phyloP scores from a whole-genome alignment of 37 sponge, comb jelly and placozoan genomes.

The Halisarca cf. caerulea region DNA sequence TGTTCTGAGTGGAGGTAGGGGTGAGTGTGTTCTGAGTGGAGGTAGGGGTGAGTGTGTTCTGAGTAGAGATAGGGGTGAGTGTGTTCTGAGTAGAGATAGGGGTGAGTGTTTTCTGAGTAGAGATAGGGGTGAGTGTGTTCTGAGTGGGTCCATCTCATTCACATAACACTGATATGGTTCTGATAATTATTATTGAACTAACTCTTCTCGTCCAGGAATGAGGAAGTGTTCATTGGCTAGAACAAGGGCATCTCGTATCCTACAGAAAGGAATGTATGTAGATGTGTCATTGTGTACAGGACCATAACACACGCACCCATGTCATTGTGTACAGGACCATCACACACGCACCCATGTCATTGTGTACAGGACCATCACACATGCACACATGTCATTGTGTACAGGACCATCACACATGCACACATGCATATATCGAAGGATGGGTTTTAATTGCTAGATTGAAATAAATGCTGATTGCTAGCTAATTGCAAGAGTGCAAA shows the following conservation, averaged over 20 bases:
- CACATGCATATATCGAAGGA: background rate
- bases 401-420: background rate
- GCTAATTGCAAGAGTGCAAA: too few relatives aligned
- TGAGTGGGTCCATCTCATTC: background rate
- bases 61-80: too few relatives aligned
- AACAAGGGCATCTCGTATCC: slow-evolving; percentile 8
- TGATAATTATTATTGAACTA: too few relatives aligned
- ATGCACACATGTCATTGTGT: background rate
- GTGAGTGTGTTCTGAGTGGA: too few relatives aligned
- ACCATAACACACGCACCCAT: background rate
- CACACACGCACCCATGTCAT: background rate
- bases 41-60: too few relatives aligned
- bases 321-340: background rate
- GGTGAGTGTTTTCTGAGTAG: background rate
- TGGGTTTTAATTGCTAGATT: too few relatives aligned
- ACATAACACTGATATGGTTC: background rate
- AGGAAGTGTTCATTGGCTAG: slow-evolving; percentile 16
- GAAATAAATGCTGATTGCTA: too few relatives aligned
- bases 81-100: too few relatives aligned
- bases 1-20: too few relatives aligned
- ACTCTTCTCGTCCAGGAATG: background rate
- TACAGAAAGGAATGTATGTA: background rate
- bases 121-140: background rate
- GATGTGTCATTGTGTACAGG: background rate
- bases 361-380: background rate